phyloP scores from a whole-genome alignment of 1,140 invertebrate genomes.

The Drosophila ambigua region DNA sequence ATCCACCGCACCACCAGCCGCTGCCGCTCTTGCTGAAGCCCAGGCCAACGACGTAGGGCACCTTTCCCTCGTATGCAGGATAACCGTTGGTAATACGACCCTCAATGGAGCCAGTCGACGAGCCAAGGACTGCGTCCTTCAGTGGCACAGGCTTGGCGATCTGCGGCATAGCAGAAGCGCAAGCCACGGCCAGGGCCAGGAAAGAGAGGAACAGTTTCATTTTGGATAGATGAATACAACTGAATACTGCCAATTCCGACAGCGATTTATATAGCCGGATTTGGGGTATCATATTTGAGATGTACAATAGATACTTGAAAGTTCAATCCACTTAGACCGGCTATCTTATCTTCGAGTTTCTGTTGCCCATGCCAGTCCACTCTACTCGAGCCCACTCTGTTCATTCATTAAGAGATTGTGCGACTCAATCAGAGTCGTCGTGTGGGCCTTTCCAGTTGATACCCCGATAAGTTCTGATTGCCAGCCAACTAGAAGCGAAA shows the following conservation, averaged over 20 bases:
- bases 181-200: constrained; percentile 11
- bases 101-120: constrained; percentile 18
- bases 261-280: constrained; percentile 36
- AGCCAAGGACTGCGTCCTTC: constrained; percentile 12
- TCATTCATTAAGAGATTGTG: constrained; percentile 38
- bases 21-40: constrained; percentile 81
- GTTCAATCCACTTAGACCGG: constrained; percentile 21
- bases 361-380: constrained; percentile 30
- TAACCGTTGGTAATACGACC: constrained; percentile 55
- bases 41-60: constrained; percentile 83
- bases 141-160: background rate
- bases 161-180: constrained; percentile 2
- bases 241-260: background rate
- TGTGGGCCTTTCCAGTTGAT: constrained; percentile 17
- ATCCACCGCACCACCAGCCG: constrained; percentile 85
- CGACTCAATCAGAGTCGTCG: background rate
- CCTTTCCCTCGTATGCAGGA: constrained; percentile 74
- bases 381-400: background rate
- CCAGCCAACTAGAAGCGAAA: background rate
- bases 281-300: constrained; percentile 15
- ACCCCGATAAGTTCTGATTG: constrained; percentile 22
- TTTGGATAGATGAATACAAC: constrained; percentile 22
- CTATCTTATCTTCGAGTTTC: constrained; percentile 25
- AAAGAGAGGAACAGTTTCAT: constrained; percentile 25
- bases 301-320: constrained; percentile 12